Evolutionary conservation across 2,113 vertebrate genomes (phyloP), one percentile per base, ranked within the genome.

Genomic region (Synchiropus splendidus): DNA sequence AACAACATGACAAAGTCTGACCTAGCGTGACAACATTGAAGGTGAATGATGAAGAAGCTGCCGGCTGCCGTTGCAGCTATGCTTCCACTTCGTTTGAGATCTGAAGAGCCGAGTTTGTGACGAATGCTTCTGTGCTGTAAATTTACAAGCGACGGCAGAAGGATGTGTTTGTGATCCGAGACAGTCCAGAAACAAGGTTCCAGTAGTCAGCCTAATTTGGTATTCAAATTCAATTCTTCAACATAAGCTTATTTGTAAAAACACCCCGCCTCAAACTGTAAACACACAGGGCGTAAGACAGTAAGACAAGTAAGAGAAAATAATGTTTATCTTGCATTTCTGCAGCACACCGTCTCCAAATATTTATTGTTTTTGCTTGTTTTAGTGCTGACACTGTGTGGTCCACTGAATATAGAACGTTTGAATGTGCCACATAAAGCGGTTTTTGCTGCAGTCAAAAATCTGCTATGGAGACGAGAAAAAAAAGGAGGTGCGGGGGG

Each of bases 61-160:
- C 55, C 31, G 49, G 58, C 58, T 61, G 51, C 35, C 49, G 67
- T 49, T 27, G 42, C 59, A 57, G 49, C 69, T 71, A 69, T 60
- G 60, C 73, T 75, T 67, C 47, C 64, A 67, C 46, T 68, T 80
- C 61, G 67, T 71, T 73, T 77, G 55, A 72, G 52, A 77, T 64
- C 39, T 59, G 56, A 78, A 56, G 64, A 66, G 58, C 37, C 10
- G 43, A 1, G 32, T 41, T 16, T 40, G 32, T 37, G n/a, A 27
- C 21, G 21, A 27, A 27, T 8, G 8, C 21, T 27, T 27, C 21
- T 27, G 21, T 27, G n/a, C n/a, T n/a, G n/a, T n/a, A n/a, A n/a
- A n/a, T n/a, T n/a, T n/a, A n/a, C n/a, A n/a, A n/a, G n/a, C n/a
- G n/a, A n/a, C n/a, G n/a, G n/a, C n/a, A n/a, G n/a, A n/a, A n/a